A percentile compares a stretch with the other conserved stretches of the same genome.
Evolutionary conservation across 2,113 vertebrate species (phyloP).

Genomic region (Eulemur rufifrons): DNA sequence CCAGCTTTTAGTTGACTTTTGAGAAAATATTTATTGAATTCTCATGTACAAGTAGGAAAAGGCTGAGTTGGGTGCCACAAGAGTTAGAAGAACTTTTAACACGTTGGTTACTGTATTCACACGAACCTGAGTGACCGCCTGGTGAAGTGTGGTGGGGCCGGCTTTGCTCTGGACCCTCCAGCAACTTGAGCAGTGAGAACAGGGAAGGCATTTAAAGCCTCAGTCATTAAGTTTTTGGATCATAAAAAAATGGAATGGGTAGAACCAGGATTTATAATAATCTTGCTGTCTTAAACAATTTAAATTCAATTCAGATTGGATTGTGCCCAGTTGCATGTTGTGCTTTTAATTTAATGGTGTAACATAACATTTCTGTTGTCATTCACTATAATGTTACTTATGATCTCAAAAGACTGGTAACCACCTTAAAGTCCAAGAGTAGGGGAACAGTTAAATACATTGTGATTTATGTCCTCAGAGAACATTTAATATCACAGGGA

Average conservation of each 20-base stretch:
- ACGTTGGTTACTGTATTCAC: neutral
- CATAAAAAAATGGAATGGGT: neutral
- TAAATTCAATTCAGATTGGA: neutral
- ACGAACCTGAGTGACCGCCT: neutral
- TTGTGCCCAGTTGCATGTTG: neutral
- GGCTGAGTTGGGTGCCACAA: neutral
- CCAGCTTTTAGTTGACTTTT: neutral
- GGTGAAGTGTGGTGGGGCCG: neutral
- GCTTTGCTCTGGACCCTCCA: neutral
- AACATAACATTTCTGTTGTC: neutral
- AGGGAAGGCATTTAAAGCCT: neutral
- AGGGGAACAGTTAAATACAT: neutral
- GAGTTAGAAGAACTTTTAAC: neutral
- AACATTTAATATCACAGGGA: neutral
- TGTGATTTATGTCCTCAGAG: neutral
- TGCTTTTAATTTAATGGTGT: neutral
- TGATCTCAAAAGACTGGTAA: constrained; percentile 2
- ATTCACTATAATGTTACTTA: neutral
- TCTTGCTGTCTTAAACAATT: neutral
- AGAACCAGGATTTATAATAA: neutral
- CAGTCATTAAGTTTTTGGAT: neutral
- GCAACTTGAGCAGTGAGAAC: neutral
- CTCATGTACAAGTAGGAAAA: neutral
- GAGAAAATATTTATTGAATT: neutral
- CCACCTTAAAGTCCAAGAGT: neutral